Percentiles rank a stretch among this genome's conserved stretches.
These are phyloP conservation scores for Caenorhabditis sinica DNA, from an alignment of 2,888 invertebrate genomes.

Conservation along the genomic window DNA sequence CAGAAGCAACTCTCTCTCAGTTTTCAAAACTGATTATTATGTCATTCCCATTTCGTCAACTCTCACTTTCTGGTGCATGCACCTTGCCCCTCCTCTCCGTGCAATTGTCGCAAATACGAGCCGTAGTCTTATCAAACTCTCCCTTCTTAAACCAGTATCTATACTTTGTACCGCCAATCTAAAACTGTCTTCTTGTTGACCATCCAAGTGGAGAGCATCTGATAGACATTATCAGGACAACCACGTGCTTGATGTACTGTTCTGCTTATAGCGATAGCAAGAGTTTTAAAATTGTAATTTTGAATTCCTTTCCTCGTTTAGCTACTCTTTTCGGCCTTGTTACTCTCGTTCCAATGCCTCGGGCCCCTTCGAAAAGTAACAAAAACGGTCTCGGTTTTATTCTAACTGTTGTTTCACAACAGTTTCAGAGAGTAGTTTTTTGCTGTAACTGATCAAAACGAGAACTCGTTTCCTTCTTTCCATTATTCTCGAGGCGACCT, in stretches of 20 bases:
- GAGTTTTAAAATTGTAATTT: not conserved
- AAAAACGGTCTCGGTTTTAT: conserved; percentile 25
- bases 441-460: conserved; percentile 33
- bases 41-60: not conserved
- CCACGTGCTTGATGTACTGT: conserved; percentile 26
- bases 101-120: conserved; percentile 33
- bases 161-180: conserved; percentile 50
- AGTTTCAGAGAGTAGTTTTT: conserved; percentile 23
- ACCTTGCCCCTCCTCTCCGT: conserved; percentile 13
- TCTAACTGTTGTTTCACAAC: not conserved
- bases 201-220: conserved; percentile 30
- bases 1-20: not conserved
- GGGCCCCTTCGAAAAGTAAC: not conserved
- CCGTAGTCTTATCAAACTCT: conserved; percentile 24
- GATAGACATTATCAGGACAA: conserved; percentile 34
- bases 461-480: conserved; percentile 17
- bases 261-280: not conserved
- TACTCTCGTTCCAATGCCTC: conserved; percentile 6
- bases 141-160: conserved; percentile 15
- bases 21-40: not conserved
- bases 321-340: too few species aligned
- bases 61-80: not conserved
- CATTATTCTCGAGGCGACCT: conserved; percentile 55
- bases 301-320: not conserved
- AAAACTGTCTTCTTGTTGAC: conserved; percentile 29